Conservation (phyloP, 2,888 invertebrate genomes). For the Ligdia adustata region DNA sequence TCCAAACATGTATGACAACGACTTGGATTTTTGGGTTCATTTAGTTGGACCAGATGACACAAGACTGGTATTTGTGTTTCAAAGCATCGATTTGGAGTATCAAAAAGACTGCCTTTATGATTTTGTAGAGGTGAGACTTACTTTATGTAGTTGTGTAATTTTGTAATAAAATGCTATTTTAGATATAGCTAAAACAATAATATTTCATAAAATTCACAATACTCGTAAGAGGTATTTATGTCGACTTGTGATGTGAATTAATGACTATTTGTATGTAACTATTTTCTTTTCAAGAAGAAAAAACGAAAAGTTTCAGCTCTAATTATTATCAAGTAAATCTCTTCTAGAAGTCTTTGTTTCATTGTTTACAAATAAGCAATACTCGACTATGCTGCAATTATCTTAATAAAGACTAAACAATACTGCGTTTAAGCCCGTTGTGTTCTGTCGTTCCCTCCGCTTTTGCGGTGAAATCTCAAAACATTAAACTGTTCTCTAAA, state of each 20-base stretch:
- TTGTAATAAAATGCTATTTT: too few relatives aligned
- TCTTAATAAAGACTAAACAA: conserved; percentile 1
- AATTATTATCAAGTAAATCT: too few relatives aligned
- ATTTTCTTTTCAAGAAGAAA: too few relatives aligned
- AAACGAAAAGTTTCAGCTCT: too few relatives aligned
- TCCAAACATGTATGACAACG: conserved; percentile 88
- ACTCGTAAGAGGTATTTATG: too few relatives aligned
- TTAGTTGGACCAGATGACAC: conserved; percentile 87
- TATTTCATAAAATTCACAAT: too few relatives aligned
- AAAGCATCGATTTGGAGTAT: conserved; percentile 88
- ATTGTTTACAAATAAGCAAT: background rate
- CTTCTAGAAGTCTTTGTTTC: background rate
- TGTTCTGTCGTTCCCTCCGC: background rate
- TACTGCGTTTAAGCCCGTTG: background rate
- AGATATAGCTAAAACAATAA: too few relatives aligned
- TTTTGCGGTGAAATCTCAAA: too few relatives aligned
- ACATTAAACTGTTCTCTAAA: too few relatives aligned
- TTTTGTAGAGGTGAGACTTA: conserved; percentile 88
- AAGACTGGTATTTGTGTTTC: conserved; percentile 87
- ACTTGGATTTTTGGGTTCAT: conserved; percentile 88
- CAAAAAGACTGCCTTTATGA: conserved; percentile 92
- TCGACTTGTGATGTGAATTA: too few relatives aligned
- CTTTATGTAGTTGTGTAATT: too few relatives aligned
- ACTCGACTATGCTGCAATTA: background rate
- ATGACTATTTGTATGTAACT: too few relatives aligned